Evolutionary conservation across 2,888 invertebrate species (phyloP), one percentile per base, ranked within the genome.

Genomic region (Phrixothrix hirtus): DNA sequence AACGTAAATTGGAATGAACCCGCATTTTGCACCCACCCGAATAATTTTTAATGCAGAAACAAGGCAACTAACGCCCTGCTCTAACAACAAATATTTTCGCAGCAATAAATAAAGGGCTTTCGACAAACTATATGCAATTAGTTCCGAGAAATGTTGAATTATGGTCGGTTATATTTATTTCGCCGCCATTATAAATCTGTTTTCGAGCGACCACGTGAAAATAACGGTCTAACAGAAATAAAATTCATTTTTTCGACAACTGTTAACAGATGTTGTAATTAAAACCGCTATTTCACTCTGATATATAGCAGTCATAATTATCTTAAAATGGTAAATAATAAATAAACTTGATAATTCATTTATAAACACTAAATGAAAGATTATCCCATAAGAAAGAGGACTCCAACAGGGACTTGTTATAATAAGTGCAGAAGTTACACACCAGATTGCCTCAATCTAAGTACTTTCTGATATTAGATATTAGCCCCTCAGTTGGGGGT

Each of bases 391-490:
- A 52, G 42, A 13, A 15, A 30, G 21, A 26, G 25, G 32, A 16
- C 15, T 11, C 15, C 25, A n/a, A n/a, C n/a, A n/a, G n/a, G n/a
- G 51, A 50, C 49, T 60, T 57, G 55, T 60, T 60, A 59, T 61
- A 61, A 60, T 54, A 57, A 48, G 46, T 45, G 37, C 29, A 44
- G 27, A 42, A 55, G 50, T 60, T 46, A 46, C 21, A 7, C 57
- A 57, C 55, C 63, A 61, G 63, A 63, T 61, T 61, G 61, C 61
- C 60, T 39, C 51, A 49, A 57, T 52, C 53, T 47, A 51, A 63
- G 61, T 64, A 65, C 63, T 64, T 64, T 64, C 57, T 62, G 66
- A 66, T 66, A 65, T 64, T 64, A 63, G 65, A 65, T 61, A 65
- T 63, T 60, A 59, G 62, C 51, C 52, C 55, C 57, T 43, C 42